Evolutionary conservation across 2,888 invertebrate genomes (phyloP), one percentile per base, ranked within the genome.

Genomic region (Lycocerus yunnanus): DNA sequence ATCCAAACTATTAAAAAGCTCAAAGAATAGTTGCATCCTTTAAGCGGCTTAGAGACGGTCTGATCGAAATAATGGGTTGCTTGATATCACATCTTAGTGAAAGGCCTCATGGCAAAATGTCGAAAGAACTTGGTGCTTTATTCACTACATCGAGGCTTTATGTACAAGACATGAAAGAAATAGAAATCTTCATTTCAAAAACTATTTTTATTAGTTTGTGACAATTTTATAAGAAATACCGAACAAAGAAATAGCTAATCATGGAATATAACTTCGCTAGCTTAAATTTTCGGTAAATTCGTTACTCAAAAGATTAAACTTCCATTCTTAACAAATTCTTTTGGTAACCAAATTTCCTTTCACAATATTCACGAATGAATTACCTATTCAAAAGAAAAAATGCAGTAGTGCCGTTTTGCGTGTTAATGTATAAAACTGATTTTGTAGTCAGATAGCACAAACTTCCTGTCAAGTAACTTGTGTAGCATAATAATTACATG

Each of bases 1-100:
- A 74, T 71, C 27, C 69, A 61, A 61, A 63, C 77, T 72, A 74
- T 72, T 74, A 77, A 77, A 74, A 70, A 76, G 66, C 66, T 60
- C 20, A 63, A 72, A 74, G 77, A 74, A 77, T 72, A 71, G 77
- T 74, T 74, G 77, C 77, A 77, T 77, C 77, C 71, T 75, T 74
- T 77, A 77, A 77, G 77, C 77, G 27, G 77, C 77, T 77, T 75
- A 73, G 71, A 72, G 65, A 70, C 65, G 67, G 73, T 61, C 74
- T 61, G 76, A 77, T 77, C 77, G 71, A 71, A 72, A 77, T 74
- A 77, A 77, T 77, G 69, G 74, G 58, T 58, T 15, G 43, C 71
- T 76, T 73, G 76, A 76, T 76, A 76, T 66, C 18, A 63, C 61
- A 68, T 74, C 60, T 65, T 71, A 71, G 71, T 71, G 68, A 74